phyloP scores from a whole-genome alignment of 2,113 vertebrate genomes.

The Alosa alosa region DNA sequence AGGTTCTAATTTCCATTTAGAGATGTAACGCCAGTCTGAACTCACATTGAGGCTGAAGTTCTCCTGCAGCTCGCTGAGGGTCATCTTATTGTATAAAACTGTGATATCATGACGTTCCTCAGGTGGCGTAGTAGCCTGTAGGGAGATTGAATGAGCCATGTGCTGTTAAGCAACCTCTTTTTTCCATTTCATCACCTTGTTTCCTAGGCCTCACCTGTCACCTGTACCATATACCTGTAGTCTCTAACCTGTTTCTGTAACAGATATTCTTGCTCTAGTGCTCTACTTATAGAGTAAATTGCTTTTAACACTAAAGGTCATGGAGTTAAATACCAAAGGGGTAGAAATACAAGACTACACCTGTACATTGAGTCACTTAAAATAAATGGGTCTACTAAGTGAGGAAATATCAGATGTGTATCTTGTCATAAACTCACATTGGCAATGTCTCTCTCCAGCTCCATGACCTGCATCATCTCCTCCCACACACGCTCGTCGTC shows the following conservation, averaged over 20 bases:
- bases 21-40: not conserved
- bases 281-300: not conserved
- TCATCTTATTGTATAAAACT: conserved; percentile 91
- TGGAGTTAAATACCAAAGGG: not conserved
- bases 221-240: not conserved
- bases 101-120: conserved; percentile 94
- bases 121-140: conserved; percentile 83
- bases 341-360: not conserved
- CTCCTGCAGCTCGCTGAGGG: conserved; percentile 79
- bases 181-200: not conserved
- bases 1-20: not conserved
- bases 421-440: conserved; percentile 74
- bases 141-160: conserved; percentile 18
- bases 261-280: not conserved
- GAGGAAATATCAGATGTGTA: not conserved
- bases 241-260: not conserved
- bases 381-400: no score
- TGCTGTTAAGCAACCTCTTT: not conserved
- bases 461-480: conserved; percentile 87
- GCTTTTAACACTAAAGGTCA: not conserved
- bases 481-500: conserved; percentile 75
- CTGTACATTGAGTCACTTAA: not conserved
- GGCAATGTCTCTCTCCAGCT: conserved; percentile 88
- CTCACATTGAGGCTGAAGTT: conserved; percentile 82
- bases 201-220: not conserved